Base-by-base conservation (phyloP, 2,797 vertebrate genomes). In the Cetoscarus ocellatus region DNA sequence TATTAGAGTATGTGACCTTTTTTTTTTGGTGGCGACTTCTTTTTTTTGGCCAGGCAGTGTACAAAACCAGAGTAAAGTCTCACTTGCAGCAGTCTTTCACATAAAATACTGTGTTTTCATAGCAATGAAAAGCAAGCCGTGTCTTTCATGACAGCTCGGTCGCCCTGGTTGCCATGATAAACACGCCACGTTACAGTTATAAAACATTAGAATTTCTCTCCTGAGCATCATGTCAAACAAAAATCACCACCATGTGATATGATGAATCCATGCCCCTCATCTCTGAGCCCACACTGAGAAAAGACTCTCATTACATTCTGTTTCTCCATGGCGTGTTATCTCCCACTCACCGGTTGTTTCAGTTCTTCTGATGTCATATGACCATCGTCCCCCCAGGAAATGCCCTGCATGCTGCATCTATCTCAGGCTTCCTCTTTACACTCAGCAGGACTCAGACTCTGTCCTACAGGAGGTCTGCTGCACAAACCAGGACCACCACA, bases 391-490 rank as follows among this genome's bases (percentile, higher is more conserved):
- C 78, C 67, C 55, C 58, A 80, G 60, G 48, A 73, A 78, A 79
- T 75, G 84, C 88, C 88, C 88, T 85, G 89, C 87, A 90, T 91
- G 91, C 89, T 90, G 91, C 92, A 88, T 91, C 77, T 77, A 83
- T 85, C 90, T 92, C 87, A 91, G 90, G 91, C 44, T 39, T 68
- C 50, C 44, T 73, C 44, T 13, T 0, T 6, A 38, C 8, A 13
- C 62, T 52, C 52, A 19, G 10, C 10, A 1, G 52, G 53, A 40
- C 18, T 45, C 44, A 6, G 18, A 35, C 50, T 42, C 27, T 0
- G 3, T 60, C 38, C 19, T 10, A 34, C 65, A 17, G 61, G 43
- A 15, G 9, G 45, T 71, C 49, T 44, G 36, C 70, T 47, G 43
- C 55, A 52, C 48, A 11, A 49, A 36, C 63, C 59, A 15, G 55